Conservation (phyloP, 2,888 invertebrate species). For the Rhagophthalmus giganteus region DNA sequence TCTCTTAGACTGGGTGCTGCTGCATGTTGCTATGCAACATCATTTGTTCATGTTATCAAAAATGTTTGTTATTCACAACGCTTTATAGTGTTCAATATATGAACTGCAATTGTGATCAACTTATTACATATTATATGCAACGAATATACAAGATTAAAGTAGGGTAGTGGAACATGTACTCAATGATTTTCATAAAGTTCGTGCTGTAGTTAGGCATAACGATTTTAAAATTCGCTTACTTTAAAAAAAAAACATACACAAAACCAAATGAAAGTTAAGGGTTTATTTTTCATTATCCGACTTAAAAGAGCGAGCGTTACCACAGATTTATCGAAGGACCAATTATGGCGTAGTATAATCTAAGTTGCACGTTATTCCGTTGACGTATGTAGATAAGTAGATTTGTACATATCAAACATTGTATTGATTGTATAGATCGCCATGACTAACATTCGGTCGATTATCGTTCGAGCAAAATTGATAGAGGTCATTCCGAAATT, state of each 20-base stretch:
- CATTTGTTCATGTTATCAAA: constrained; percentile 50
- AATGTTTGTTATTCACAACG: constrained; percentile 47
- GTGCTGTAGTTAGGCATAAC: constrained; percentile 21
- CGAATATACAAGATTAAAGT: constrained; percentile 38
- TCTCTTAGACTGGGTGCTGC: constrained; percentile 52
- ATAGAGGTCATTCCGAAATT: too few species aligned
- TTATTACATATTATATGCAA: constrained; percentile 39
- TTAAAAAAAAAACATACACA: too few species aligned
- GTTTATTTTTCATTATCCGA: constrained; percentile 5
- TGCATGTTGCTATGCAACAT: constrained; percentile 43
- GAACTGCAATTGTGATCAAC: constrained; percentile 57
- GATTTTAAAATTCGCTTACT: constrained; percentile 10
- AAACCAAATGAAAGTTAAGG: constrained; percentile 30
- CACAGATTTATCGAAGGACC: too few species aligned
- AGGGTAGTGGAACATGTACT: constrained; percentile 34
- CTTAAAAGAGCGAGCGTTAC: too few species aligned
- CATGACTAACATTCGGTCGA: too few species aligned
- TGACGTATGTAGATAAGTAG: too few species aligned
- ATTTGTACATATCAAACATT: too few species aligned
- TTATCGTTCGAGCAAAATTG: too few species aligned
- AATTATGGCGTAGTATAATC: too few species aligned
- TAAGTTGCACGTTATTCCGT: too few species aligned
- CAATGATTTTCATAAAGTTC: constrained; percentile 24
- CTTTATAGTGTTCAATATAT: constrained; percentile 58
- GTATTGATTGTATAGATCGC: too few species aligned